phyloP scores from a whole-genome alignment of 2,113 vertebrate species.

The Rhodinocichla rosea region DNA sequence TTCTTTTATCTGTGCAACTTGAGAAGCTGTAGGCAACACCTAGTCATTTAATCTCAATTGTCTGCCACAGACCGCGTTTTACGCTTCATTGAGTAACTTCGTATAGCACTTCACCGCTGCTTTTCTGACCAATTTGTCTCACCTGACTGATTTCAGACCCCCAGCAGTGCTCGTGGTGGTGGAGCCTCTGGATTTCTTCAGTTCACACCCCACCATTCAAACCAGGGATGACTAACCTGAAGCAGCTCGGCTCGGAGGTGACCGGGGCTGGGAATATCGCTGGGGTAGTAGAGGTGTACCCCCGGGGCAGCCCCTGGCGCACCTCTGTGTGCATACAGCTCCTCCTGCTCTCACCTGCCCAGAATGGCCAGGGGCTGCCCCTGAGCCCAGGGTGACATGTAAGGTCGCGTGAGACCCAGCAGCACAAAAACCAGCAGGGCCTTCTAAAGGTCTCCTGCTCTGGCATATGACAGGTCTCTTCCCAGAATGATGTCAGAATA shows the following conservation, averaged over 20 bases:
- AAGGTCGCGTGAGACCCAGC: neutral
- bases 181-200: neutral
- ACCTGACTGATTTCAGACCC: neutral
- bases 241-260: neutral
- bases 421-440: neutral
- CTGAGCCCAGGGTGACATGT: neutral
- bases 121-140: neutral
- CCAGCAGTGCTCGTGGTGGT: neutral
- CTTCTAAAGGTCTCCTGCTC: neutral
- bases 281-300: neutral
- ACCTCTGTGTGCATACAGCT: fast-evolving
- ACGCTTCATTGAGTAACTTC: neutral
- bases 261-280: neutral
- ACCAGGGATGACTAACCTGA: neutral
- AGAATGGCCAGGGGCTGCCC: neutral
- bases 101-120: neutral
- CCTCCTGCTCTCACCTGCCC: neutral
- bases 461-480: neutral
- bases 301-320: fast-evolving
- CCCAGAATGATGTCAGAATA: no score
- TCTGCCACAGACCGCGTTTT: neutral
- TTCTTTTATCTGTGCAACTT: neutral
- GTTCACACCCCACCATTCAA: neutral
- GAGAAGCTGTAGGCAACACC: neutral
- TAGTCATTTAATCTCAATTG: neutral